Evolutionary conservation across 2,888 invertebrate genomes (phyloP).

Genomic region (Scrobipalpa atriplicella): DNA sequence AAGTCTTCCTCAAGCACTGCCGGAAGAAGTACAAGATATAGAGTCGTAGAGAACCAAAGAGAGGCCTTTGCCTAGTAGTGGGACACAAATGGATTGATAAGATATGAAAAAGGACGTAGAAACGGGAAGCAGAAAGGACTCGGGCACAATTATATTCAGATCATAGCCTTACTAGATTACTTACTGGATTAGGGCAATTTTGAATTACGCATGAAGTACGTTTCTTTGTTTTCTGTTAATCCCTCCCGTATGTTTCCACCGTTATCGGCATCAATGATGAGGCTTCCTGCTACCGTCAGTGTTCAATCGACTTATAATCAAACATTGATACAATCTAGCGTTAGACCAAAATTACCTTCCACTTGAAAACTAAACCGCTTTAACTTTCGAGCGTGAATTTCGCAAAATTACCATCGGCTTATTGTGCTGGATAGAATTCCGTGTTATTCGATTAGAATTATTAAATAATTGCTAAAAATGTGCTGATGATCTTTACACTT

Average conservation of each 20-base stretch:
- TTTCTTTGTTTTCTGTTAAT: neutral
- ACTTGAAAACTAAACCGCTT: constrained; percentile 14
- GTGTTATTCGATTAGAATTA: constrained; percentile 7
- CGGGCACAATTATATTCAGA: no score
- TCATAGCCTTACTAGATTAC: no score
- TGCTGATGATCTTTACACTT: no score
- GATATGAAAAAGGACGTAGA: no score
- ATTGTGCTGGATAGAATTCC: neutral
- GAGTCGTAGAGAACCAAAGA: no score
- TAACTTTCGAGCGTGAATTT: constrained; percentile 20
- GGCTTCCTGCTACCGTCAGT: constrained; percentile 52
- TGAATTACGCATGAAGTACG: no score
- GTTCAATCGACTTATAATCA: constrained; percentile 71
- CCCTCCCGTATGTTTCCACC: constrained; percentile 41
- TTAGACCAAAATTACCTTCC: constrained; percentile 36
- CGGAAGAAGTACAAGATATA: no score
- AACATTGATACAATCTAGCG: constrained; percentile 62
- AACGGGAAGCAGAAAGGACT: no score
- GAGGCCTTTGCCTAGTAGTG: no score
- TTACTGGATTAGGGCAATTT: no score
- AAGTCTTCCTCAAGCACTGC: no score
- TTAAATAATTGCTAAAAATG: neutral
- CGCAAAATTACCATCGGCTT: constrained; percentile 24
- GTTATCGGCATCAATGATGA: constrained; percentile 58
- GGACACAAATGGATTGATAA: no score